These are phyloP conservation scores for Chelidonichthys spinosus DNA, from an alignment of 2,797 vertebrate genomes.

Conservation along the genomic window DNA sequence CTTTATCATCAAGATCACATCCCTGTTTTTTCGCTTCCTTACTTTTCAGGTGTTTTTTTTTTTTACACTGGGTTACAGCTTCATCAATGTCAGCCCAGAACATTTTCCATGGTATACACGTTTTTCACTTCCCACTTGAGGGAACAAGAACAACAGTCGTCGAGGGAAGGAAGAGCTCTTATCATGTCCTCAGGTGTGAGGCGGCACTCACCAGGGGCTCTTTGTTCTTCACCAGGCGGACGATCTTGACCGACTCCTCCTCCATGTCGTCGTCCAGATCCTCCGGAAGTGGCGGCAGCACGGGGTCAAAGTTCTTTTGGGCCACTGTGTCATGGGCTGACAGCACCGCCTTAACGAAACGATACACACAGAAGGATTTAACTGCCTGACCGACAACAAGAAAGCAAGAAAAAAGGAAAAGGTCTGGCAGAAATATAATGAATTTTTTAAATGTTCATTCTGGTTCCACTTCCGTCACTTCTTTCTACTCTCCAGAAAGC, in stretches of 20 bases:
- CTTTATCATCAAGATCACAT: background rate
- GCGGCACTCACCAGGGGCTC: constrained; percentile 89
- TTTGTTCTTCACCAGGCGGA: constrained; percentile 95
- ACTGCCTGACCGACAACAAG: background rate
- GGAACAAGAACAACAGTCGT: background rate
- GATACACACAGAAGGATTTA: background rate
- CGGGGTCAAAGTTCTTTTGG: constrained; percentile 95
- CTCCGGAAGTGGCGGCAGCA: constrained; percentile 91
- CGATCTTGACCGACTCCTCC: constrained; percentile 96
- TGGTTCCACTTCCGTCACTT: constrained; percentile 17
- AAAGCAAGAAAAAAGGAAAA: background rate
- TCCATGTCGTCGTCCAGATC: constrained; percentile 91
- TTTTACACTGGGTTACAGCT: background rate
- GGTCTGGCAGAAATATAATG: background rate
- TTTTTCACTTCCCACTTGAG: constrained; percentile 7
- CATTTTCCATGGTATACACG: background rate
- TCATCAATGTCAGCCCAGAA: background rate
- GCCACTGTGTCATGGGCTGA: constrained; percentile 95
- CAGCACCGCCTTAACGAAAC: constrained; percentile 87
- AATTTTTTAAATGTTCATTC: constrained; percentile 19
- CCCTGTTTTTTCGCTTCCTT: background rate
- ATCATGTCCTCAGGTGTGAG: background rate
- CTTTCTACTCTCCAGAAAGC: constrained; percentile 17
- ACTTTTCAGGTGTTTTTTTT: background rate
- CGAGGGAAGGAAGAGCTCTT: background rate